phyloP scores from a whole-genome alignment of 2,113 vertebrate genomes.

The Scartelaos histophorus region DNA sequence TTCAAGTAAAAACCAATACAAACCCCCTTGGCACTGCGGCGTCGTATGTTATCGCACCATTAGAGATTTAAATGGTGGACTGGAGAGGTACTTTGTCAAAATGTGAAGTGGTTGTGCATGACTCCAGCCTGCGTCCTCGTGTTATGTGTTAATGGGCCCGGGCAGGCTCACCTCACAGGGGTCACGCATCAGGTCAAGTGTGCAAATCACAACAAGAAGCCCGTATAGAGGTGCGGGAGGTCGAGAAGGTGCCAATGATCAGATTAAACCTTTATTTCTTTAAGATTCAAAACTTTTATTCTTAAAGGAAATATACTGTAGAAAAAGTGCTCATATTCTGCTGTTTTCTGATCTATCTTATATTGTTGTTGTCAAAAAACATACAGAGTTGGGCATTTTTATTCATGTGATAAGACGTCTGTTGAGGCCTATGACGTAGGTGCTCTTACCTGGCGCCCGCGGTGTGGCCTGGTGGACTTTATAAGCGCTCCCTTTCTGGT shows the following conservation, averaged over 20 bases:
- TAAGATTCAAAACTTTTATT: background rate
- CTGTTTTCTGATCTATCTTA: too few relatives aligned
- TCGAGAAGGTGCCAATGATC: background rate
- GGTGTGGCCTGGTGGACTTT: too few relatives aligned
- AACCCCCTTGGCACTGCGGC: background rate
- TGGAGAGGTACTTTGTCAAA: background rate
- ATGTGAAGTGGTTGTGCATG: background rate
- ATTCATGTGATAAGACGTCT: too few relatives aligned
- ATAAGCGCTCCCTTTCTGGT: too few relatives aligned
- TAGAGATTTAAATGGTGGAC: background rate
- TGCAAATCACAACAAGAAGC: background rate
- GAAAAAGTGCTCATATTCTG: too few relatives aligned
- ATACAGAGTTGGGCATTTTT: too few relatives aligned
- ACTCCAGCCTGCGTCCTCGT: background rate
- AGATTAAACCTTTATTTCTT: background rate
- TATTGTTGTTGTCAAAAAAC: too few relatives aligned
- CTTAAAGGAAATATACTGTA: background rate
- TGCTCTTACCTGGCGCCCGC: too few relatives aligned
- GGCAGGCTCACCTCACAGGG: background rate
- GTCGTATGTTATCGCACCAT: background rate
- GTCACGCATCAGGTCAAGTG: background rate
- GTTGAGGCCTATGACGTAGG: too few relatives aligned
- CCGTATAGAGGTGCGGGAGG: background rate
- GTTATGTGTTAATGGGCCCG: background rate
- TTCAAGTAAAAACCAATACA: too few relatives aligned